Percentiles rank a stretch among this genome's conserved stretches.
phyloP scores from a whole-genome alignment of 35 echinoderm and acorn worm genomes.

The Lytechinus pictus region DNA sequence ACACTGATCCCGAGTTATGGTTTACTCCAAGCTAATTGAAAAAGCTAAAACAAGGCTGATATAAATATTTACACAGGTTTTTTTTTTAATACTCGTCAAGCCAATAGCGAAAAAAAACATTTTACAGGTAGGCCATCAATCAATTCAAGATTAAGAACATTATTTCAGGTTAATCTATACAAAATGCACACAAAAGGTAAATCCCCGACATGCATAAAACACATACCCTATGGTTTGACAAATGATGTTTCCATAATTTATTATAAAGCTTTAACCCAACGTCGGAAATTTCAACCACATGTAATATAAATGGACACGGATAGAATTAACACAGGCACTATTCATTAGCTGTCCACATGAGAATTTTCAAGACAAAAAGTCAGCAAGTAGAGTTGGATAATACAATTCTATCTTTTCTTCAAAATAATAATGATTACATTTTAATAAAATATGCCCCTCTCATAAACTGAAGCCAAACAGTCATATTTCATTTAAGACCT shows the following conservation, averaged over 20 bases:
- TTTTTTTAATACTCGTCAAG: conserved; percentile 8
- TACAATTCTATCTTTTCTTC: neutral
- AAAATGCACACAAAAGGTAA: neutral
- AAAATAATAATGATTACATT: neutral
- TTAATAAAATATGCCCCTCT: too few relatives aligned
- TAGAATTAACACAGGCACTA: neutral
- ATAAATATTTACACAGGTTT: neutral
- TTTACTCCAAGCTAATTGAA: too few relatives aligned
- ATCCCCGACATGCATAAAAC: neutral
- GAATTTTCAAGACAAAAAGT: neutral
- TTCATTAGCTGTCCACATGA: neutral
- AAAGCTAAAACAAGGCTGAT: neutral
- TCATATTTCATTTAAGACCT: too few relatives aligned
- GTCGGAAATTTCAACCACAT: too few relatives aligned
- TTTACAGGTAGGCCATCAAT: neutral
- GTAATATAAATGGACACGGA: neutral
- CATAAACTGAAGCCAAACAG: too few relatives aligned
- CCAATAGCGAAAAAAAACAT: neutral
- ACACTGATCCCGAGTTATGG: too few relatives aligned
- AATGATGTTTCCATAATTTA: neutral
- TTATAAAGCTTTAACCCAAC: neutral
- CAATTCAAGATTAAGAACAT: neutral
- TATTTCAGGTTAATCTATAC: neutral
- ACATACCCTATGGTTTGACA: neutral
- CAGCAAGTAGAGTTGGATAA: neutral